Evolutionary conservation across 2,113 vertebrate species (phyloP), one percentile per base, ranked within the genome.

Genomic region (Pluvianellus socialis): DNA sequence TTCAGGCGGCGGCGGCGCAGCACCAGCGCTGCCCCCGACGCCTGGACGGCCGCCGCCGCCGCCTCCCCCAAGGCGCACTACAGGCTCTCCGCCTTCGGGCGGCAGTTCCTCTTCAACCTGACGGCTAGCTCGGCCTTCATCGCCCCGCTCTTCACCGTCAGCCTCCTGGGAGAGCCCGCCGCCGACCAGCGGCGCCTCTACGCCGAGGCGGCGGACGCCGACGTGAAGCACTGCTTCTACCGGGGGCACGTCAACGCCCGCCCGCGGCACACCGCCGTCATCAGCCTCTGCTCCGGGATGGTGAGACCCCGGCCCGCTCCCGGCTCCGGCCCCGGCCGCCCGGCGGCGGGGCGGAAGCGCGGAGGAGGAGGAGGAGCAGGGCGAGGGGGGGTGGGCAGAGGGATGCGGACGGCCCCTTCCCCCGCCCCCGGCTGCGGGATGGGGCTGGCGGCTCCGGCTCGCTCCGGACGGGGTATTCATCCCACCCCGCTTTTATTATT

Each of bases 221-320:
- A 99, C 95, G 98, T 99, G 93, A 98, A 98, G 94, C 99, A 99
- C 96, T 99, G 99, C 97, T 99, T 99, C 96, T 99, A 99, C 97
- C 98, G 98, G 96, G 99, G 99, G 93, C 99, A 99, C 96, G 99
- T 99, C 95, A 99, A 99, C 65, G 98, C 98, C 89, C 97, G 98
- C 72, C 96, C 98, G 52, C 98, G 99, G 93, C 99, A 99, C 96
- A 98, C 98, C 67, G 99, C 99, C 45, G 99, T 99, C 91, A 99
- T 99, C 98, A 99, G 99, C 97, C 98, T 99, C 96, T 99, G 99
- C 98, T 98, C 99, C 62, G 99, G 99, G 94, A 99, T 99, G 99
- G 99, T 99, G 98, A 99, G 99, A 98, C 45, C 67, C 13, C 47
- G 35, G 3, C 83, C 33, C 71, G 27, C 47, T 49, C 16, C 16